Base-by-base conservation (phyloP, 2,113 vertebrate species). In the Trinectes maculatus region DNA sequence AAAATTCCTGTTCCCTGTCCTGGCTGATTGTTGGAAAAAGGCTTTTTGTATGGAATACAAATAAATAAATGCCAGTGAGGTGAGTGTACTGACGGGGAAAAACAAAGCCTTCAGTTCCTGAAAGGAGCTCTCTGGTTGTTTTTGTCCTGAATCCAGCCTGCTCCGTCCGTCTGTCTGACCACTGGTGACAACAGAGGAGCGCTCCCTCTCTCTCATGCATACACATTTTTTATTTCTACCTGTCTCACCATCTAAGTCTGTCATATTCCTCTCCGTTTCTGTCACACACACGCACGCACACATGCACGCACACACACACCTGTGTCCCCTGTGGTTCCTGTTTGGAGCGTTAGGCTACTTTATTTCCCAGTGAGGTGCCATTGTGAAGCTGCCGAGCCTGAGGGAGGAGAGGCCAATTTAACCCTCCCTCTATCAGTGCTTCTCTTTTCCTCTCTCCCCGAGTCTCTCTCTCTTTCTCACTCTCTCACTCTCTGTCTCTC, bases 351-450 rank as follows among this genome's bases (percentile, higher is more conserved):
- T 79, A n/a, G n/a, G n/a, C n/a, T n/a, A 59, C 80, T 70, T 84
- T 75, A 71, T 77, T 86, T 83, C 76, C 74, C 77, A 83, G 82
- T 67, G 80, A 88, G 87, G 68, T 46, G 29, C 85, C 71, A 84
- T 79, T 81, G 85, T 88, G 74, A 77, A 81, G 74, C 79, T 40
- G 62, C 71, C 47, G 60, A 80, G 81, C 80, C 83, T 71, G 52
- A 75, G 80, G 77, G 83, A 58, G 85, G 77, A 83, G 77, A 79
- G 83, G 78, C 84, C 87, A 88, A 86, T 89, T 85, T 91, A 84
- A 79, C 80, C 73, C 76, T 80, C 76, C 78, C 66, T 74, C 70
- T 40, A 69, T 83, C 59, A 42, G 62, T 84, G 66, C 55, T 66
- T 57, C 37, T 36, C 68, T 52, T 34, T 54, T 34, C 25, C 46